Evolutionary conservation across 2,113 vertebrate species (phyloP), one percentile per base, ranked within the genome.

Genomic region (Tretioscincus oriximinensis): DNA sequence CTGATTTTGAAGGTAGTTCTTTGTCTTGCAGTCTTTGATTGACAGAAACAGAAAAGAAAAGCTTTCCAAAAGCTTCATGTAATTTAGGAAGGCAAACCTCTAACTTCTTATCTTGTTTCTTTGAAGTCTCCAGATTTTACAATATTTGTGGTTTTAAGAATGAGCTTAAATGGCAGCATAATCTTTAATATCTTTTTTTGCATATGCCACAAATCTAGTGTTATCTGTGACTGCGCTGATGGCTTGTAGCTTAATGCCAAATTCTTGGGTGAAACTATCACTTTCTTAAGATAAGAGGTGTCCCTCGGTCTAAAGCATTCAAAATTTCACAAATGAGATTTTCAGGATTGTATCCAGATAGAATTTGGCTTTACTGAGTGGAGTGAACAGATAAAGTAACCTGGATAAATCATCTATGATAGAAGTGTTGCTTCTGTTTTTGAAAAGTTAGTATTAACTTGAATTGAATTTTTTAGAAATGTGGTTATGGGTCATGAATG

Each of bases 271-370:
- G 84, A 67, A 84, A 65, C 90, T 61, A 84, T 92, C 78, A 93
- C 92, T 87, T 93, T 72, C 74, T 90, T 92, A 94, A 94, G 92
- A 94, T 94, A 92, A 93, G 91, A 93, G 80, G 84, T 86, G 94
- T 95, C 93, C 93, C 86, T 95, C 93, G 95, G 94, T 87, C 84
- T 93, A 90, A 94, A 86, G 90, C 87, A 91, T 93, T 82, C 92
- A 92, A 91, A 95, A 92, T 91, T 84, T 89, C 90, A 89, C 92
- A 94, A 94, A 94, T 93, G 93, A 91, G 94, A 93, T 94, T 94
- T 95, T 94, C 93, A 95, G 93, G 92, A 93, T 89, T 90, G 79
- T 83, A 61, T 88, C 90, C 93, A 72, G 85, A 85, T 88, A 71
- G 84, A 92, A 87, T 91, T 90, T 89, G 87, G 80, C 83, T 1